Conservation (phyloP, 2,113 vertebrate species). For the Morone chrysops region DNA sequence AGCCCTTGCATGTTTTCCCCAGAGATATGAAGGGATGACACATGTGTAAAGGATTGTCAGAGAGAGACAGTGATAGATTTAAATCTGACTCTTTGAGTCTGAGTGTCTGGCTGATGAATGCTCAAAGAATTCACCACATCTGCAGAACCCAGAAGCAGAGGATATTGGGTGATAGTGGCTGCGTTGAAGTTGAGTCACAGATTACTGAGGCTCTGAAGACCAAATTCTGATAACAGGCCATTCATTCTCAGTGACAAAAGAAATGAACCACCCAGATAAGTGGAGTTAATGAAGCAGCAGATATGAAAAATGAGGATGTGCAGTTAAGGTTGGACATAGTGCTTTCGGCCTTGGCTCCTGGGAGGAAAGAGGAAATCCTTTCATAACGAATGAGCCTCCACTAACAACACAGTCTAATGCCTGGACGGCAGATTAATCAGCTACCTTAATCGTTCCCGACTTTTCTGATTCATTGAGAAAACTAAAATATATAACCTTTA, state of each 20-base stretch:
- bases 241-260: conserved; percentile 36
- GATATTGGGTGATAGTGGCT: conserved; percentile 60
- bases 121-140: conserved; percentile 69
- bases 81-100: conserved; percentile 11
- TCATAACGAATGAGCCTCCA: conserved; percentile 35
- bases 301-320: conserved; percentile 50
- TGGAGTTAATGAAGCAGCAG: conserved; percentile 45
- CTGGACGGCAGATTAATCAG: conserved; percentile 14
- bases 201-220: conserved; percentile 40
- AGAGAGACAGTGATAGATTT: conserved; percentile 30
- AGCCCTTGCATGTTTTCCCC: conserved; percentile 56
- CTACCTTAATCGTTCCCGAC: background rate
- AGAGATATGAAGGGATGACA: conserved; percentile 58
- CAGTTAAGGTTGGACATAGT: conserved; percentile 29
- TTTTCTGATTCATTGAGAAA: background rate
- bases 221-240: conserved; percentile 23
- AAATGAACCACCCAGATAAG: conserved; percentile 51
- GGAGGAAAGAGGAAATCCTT: conserved; percentile 67
- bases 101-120: conserved; percentile 60
- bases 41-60: conserved; percentile 46
- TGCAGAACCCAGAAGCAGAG: conserved; percentile 23
- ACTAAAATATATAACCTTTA: background rate
- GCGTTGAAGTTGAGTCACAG: conserved; percentile 49
- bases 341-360: conserved; percentile 30
- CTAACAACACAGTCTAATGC: conserved; percentile 36